A percentile compares a stretch with the other conserved stretches of the same genome.
These are phyloP conservation scores for Eriocheir sinensis DNA, from an alignment of 1,140 invertebrate genomes.

Conservation along the genomic window DNA sequence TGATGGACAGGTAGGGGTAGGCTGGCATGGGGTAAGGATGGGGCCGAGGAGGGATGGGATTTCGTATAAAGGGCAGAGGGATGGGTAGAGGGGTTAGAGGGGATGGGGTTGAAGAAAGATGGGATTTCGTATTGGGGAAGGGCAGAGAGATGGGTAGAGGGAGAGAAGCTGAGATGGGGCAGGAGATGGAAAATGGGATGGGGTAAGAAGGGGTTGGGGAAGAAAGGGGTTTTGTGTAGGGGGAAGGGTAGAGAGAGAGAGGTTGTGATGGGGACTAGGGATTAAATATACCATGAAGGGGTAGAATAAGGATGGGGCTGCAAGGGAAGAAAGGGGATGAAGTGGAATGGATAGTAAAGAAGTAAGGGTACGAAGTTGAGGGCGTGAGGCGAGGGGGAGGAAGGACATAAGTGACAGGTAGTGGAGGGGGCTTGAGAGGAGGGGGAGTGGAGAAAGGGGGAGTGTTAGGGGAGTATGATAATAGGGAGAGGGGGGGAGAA, in stretches of 20 bases:
- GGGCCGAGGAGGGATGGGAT: neutral
- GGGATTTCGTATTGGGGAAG: no score
- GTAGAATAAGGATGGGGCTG: neutral
- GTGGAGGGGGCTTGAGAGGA: neutral
- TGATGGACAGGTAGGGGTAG: neutral
- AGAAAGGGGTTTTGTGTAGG: no score
- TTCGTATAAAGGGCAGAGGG: neutral
- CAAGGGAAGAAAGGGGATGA: neutral
- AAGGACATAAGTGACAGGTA: neutral
- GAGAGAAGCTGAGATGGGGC: neutral
- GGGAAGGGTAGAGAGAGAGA: no score
- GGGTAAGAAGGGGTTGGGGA: no score
- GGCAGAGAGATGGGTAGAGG: neutral
- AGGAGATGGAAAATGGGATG: no score
- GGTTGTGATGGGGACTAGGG: no score
- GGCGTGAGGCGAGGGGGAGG: neutral
- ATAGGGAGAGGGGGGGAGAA: neutral
- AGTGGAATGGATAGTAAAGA: neutral
- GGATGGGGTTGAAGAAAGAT: no score
- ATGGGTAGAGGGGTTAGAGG: neutral
- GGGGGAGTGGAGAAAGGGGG: neutral
- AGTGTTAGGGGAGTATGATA: neutral
- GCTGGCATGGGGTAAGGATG: neutral
- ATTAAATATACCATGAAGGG: no score
- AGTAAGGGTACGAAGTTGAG: no score